Evolutionary conservation across 2,113 vertebrate species (phyloP), one percentile per base, ranked within the genome.

Genomic region (Ophthalmolycus amberensis): DNA sequence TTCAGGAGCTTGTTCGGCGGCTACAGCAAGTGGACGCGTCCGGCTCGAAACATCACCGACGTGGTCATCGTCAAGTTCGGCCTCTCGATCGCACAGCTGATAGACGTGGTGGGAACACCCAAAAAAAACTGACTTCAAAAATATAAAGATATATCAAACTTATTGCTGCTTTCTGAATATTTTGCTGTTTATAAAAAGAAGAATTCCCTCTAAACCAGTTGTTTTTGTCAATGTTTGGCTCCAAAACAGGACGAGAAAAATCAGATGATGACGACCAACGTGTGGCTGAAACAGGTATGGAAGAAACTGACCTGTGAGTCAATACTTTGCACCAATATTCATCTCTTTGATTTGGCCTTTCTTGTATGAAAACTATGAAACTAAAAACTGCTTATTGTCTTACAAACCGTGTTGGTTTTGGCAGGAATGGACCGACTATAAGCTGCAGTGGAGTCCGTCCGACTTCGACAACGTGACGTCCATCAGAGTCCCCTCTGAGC

Each of bases 221-320:
- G 4, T 62, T 20, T 42, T 6, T 65, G 11, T 79, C 9, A 22
- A 16, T 59, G 58, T 50, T 18, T 66, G 54, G 8, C 27, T 63
- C 20, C 15, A 48, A 79, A 72, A 65, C 74, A 98, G 97, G 97
- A 98, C 52, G 97, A 98, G 84, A 98, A 97, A 93, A 98, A 98
- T 83, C 97, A 98, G 27, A 97, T 98, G 97, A 98, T 97, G 97
- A 98, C 97, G 75, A 98, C 96, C 3, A 98, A 98, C 0, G 97
- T 98, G 58, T 98, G 97, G 93, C 76, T 94, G 8, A 94, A 93
- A 67, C 93, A 94, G 89, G 91, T 91, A 16, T 0, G 10, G 3
- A 48, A 9, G 14, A 52, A 63, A 25, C 52, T 10, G 9, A 4
- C 44, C 44, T 4, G 44, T 9, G 44, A 12, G 3, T 44, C 42